Percentiles rank a stretch among this genome's conserved stretches.
phyloP scores from a whole-genome alignment of 2,888 invertebrate genomes.

The Netelia melanura region DNA sequence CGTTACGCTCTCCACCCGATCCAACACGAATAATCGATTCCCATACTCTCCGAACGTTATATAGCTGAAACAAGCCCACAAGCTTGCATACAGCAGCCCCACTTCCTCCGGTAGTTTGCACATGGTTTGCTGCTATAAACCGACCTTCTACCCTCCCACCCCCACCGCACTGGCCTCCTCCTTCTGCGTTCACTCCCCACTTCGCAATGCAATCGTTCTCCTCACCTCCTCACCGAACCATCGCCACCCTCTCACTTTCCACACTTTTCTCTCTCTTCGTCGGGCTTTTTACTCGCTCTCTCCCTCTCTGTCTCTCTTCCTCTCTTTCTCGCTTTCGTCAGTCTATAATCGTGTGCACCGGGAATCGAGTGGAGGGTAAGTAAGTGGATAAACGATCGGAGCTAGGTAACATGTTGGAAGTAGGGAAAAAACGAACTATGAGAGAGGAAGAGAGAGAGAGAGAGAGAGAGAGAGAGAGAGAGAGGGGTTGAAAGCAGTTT shows the following conservation, averaged over 20 bases:
- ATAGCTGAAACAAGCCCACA: conserved; percentile 56
- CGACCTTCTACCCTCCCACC: conserved; percentile 14
- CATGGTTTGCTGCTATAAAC: conserved; percentile 58
- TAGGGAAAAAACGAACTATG: conserved; percentile 36
- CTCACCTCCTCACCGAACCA: conserved; percentile 9
- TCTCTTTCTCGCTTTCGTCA: conserved; percentile 26
- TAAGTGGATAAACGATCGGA: conserved; percentile 71
- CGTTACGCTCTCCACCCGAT: conserved; percentile 69
- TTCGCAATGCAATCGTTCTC: conserved; percentile 46
- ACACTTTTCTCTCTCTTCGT: conserved; percentile 55
- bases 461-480: conserved; percentile 1
- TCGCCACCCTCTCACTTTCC: conserved; percentile 33
- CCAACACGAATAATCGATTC: conserved; percentile 75
- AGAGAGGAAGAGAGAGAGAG: not conserved
- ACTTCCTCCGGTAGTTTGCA: conserved; percentile 60
- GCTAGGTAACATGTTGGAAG: conserved; percentile 44
- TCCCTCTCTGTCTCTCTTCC: conserved; percentile 17
- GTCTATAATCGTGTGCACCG: conserved; percentile 61
- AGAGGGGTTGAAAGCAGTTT: not conserved
- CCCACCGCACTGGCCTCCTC: not conserved
- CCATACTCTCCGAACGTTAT: conserved; percentile 44
- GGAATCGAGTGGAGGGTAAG: conserved; percentile 62
- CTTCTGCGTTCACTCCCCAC: conserved; percentile 10
- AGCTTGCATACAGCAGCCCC: conserved; percentile 56
- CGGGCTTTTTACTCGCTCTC: not conserved